phyloP scores from a whole-genome alignment of 2,888 invertebrate genomes.

The Phalera bucephala region DNA sequence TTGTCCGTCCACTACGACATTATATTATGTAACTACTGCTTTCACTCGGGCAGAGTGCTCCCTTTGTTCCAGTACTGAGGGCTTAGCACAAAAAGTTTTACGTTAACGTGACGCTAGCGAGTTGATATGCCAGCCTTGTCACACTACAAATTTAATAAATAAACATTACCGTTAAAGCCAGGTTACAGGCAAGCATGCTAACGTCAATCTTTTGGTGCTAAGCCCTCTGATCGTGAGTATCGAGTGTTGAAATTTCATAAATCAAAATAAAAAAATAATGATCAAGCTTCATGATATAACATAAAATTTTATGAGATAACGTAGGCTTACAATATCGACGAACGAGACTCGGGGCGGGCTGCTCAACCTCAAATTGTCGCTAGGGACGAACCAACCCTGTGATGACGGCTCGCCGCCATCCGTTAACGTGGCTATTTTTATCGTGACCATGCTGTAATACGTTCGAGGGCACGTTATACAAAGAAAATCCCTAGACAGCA shows the following conservation, averaged over 20 bases:
- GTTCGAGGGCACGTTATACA: constrained; percentile 7
- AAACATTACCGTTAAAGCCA: too few species aligned
- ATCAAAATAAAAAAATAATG: constrained; percentile 13
- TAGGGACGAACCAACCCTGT: constrained; percentile 3
- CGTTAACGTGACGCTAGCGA: too few species aligned
- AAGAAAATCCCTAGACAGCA: constrained; percentile 4
- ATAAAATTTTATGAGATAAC: constrained; percentile 16
- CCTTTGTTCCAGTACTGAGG: too few species aligned
- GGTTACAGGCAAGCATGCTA: too few species aligned
- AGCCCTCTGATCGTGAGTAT: too few species aligned
- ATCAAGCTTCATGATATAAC: constrained; percentile 8
- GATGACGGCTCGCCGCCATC: constrained; percentile 12
- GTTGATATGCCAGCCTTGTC: too few species aligned
- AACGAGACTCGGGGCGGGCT: constrained; percentile 6
- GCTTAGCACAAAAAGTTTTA: too few species aligned
- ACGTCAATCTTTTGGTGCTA: too few species aligned
- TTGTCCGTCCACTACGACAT: neutral
- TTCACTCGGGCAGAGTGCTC: neutral
- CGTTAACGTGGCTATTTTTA: constrained; percentile 10
- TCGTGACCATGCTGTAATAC: constrained; percentile 9
- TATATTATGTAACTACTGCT: neutral
- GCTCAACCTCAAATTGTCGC: constrained; percentile 12
- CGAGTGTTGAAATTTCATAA: constrained; percentile 10
- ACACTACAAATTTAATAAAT: too few species aligned
- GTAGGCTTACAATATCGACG: constrained; percentile 7